Evolutionary conservation across 2,888 invertebrate genomes (phyloP), one percentile per base, ranked within the genome.

Genomic region (Megaustenia siamemsis): DNA sequence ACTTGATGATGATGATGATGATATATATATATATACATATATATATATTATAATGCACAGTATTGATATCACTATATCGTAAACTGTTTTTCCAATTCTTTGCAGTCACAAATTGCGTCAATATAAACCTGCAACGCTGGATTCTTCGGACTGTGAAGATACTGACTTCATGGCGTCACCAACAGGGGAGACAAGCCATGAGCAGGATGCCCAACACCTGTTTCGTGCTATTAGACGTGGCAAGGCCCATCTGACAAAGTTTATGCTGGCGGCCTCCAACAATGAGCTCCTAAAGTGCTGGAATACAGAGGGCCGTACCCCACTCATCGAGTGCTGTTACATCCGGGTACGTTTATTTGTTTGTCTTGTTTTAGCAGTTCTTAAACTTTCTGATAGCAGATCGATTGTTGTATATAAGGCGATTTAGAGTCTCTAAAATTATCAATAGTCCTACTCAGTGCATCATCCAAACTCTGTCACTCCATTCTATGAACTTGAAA

Each of bases 191-290:
- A 40, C 73, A 49, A 69, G 63, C 43, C 45, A 75, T 5, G 85
- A 86, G 69, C 85, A 86, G 68, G 87, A 87, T 76, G 84, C 83
- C 15, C 86, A 85, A 40, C 87, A 87, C 73, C 68, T 87, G 77
- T 87, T 87, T 43, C 82, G 83, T 10, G 87, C 87, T n/a, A 80
- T 87, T 28, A 68, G 80, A 21, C 79, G 81, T 49, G 87, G 87
- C 38, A 87, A 87, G 68, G 83, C 82, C 10, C 87, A 86, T 68
- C 85, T 87, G 35, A 86, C 86, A 15, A 68, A 71, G 28, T 87
- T 87, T 80, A 87, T 87, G 75, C 78, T 87, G 53, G 86, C 84
- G 21, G 87, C 87, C 0, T 77, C 87, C 24, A 82, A 69, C 80
- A 83, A 76, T 35, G 49, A 82, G 24, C 69, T 87, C 4, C 85